Evolutionary conservation across 2,113 vertebrate genomes (phyloP).

Genomic region (Labeo catla): DNA sequence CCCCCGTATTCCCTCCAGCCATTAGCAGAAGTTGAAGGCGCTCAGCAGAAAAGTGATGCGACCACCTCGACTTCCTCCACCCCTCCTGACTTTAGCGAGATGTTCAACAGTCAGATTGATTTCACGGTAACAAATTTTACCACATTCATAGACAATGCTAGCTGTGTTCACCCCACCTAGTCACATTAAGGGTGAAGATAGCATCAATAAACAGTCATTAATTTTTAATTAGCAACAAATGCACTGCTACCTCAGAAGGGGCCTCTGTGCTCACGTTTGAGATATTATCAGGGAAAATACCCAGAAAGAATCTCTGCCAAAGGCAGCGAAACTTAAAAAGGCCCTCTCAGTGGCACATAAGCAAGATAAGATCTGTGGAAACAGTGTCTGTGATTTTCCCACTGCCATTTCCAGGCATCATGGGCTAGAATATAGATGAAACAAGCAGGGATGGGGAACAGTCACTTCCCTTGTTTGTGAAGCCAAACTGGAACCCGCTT

Average conservation of each 20-base stretch:
- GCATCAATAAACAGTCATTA: constrained; percentile 14
- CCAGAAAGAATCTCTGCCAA: neutral
- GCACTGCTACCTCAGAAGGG: neutral
- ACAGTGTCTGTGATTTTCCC: constrained; percentile 26
- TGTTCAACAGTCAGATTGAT: constrained; percentile 68
- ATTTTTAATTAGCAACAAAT: constrained; percentile 6
- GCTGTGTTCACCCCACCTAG: neutral
- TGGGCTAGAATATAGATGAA: constrained; percentile 46
- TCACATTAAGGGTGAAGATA: neutral
- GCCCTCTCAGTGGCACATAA: neutral
- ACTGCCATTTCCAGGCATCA: constrained; percentile 40
- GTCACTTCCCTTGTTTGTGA: constrained; percentile 60
- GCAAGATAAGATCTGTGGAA: constrained; percentile 38
- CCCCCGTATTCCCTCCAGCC: neutral
- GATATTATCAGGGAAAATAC: neutral
- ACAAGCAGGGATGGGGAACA: constrained; percentile 61
- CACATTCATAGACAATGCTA: neutral
- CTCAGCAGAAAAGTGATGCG: constrained; percentile 39
- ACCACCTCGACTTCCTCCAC: constrained; percentile 19
- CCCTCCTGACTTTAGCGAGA: constrained; percentile 32
- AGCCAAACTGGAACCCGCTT: constrained; percentile 66
- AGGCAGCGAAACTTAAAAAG: constrained; percentile 11
- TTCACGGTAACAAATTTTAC: constrained; percentile 69
- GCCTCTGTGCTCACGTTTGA: constrained; percentile 7
- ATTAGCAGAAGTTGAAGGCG: constrained; percentile 4